Evolutionary conservation across 2,797 vertebrate genomes (phyloP).

Genomic region (Echeneis naucrates): DNA sequence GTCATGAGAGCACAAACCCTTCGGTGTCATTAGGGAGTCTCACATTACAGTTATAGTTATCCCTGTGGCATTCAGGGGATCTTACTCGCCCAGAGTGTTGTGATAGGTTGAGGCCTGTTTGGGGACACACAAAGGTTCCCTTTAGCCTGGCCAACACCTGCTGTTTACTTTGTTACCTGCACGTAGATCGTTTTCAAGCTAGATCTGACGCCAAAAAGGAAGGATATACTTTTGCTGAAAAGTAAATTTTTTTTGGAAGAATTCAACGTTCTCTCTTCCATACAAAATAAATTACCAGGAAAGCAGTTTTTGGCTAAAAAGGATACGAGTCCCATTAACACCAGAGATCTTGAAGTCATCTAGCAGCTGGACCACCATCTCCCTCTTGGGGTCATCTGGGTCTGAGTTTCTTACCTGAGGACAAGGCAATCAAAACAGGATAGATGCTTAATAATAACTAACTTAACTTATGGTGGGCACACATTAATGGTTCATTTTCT

Average conservation of each 20-base stretch:
- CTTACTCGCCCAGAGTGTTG: conserved; percentile 32
- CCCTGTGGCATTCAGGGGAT: conserved; percentile 43
- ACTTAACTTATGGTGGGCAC: neutral
- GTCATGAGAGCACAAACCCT: conserved; percentile 30
- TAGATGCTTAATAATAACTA: neutral
- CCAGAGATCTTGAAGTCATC: conserved; percentile 99
- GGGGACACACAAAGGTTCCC: conserved; percentile 34
- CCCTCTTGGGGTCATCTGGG: conserved; percentile 91
- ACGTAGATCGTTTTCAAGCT: conserved; percentile 6
- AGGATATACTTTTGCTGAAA: neutral
- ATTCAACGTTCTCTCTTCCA: neutral
- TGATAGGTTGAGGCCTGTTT: conserved; percentile 33
- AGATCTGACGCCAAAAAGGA: conserved; percentile 38
- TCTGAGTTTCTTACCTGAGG: conserved; percentile 94
- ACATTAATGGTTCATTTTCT: neutral
- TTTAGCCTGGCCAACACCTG: conserved; percentile 52
- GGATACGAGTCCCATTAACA: conserved; percentile 97
- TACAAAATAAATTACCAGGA: neutral
- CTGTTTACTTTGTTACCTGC: conserved; percentile 53
- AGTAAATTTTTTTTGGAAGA: conserved; percentile 9
- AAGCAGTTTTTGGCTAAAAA: conserved; percentile 60
- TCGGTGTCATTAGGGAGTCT: conserved; percentile 41
- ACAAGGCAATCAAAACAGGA: conserved; percentile 21
- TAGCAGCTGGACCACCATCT: conserved; percentile 95
- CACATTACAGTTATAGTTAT: conserved; percentile 58